Conservation (phyloP, 2,113 vertebrate species). For the Ellobius talpinus region DNA sequence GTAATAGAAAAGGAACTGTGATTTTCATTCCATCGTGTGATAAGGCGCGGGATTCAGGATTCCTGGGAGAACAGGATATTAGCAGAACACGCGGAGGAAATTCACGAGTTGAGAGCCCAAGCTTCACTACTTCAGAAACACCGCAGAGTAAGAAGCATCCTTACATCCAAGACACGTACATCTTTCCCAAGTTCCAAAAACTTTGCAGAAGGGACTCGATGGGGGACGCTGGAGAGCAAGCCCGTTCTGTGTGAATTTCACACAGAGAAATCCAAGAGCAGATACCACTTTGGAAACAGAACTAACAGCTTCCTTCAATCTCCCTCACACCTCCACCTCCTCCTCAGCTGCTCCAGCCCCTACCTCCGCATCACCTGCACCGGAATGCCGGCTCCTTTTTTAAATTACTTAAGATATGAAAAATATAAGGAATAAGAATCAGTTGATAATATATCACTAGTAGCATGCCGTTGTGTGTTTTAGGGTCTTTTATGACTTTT, state of each 20-base stretch:
- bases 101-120: not conserved
- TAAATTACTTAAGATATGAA: not conserved
- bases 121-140: not conserved
- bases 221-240: not conserved
- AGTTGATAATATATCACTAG: not conserved
- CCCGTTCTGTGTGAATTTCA: not conserved
- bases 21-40: not conserved
- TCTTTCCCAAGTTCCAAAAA: not conserved
- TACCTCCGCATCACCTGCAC: not conserved
- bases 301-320: not conserved
- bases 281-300: not conserved
- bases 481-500: conserved; percentile 6
- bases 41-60: not conserved
- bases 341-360: not conserved
- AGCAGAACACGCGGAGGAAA: not conserved
- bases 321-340: not conserved
- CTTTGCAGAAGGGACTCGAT: not conserved
- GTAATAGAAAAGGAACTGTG: not conserved
- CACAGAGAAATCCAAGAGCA: not conserved
- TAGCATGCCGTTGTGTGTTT: not conserved
- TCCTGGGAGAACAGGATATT: not conserved
- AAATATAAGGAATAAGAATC: conserved; percentile 1
- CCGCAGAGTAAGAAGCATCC: not conserved
- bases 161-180: not conserved
- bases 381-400: not conserved